phyloP scores from a whole-genome alignment of 2,113 vertebrate genomes.

The Lophotis ruficrista region DNA sequence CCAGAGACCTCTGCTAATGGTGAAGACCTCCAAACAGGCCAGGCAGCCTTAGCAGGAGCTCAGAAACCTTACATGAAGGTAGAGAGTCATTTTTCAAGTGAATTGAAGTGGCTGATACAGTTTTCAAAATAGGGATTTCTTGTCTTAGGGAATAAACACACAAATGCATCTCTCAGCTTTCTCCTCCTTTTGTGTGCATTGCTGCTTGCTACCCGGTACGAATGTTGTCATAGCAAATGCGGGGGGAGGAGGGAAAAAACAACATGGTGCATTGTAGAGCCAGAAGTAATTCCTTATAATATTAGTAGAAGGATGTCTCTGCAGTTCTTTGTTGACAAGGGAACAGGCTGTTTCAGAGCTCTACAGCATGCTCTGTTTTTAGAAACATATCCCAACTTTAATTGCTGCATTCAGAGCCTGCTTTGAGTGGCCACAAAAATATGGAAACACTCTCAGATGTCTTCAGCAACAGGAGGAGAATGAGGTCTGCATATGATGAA shows the following conservation, averaged over 20 bases:
- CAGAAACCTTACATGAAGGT: not conserved
- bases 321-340: not conserved
- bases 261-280: not conserved
- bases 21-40: not conserved
- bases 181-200: not conserved
- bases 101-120: not conserved
- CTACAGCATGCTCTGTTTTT: not conserved
- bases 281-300: not conserved
- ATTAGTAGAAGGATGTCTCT: not conserved
- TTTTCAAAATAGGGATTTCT: not conserved
- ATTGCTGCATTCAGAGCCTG: fast-evolving
- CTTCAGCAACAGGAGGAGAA: not conserved
- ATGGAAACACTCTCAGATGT: not conserved
- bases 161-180: not conserved
- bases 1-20: not conserved
- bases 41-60: not conserved
- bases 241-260: not conserved
- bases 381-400: not conserved
- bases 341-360: not conserved
- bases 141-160: not conserved
- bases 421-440: not conserved
- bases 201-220: not conserved
- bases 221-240: not conserved
- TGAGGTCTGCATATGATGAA: not conserved
- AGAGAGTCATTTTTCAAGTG: not conserved